phyloP scores from a whole-genome alignment of 2,113 vertebrate genomes.

The Melanotaenia duboulayi region DNA sequence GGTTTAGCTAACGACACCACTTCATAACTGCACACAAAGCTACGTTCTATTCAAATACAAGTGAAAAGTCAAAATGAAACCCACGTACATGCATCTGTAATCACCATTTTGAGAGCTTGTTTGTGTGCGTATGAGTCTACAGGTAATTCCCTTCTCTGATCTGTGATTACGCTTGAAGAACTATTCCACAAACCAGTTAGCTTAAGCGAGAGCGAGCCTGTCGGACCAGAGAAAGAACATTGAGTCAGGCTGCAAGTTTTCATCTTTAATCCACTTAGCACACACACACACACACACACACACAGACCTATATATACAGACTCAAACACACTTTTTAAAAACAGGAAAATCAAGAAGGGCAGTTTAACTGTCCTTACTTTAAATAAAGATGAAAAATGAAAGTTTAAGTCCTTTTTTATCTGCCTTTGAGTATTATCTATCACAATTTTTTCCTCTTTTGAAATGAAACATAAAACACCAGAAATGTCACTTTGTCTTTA shows the following conservation, averaged over 20 bases:
- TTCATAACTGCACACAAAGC: constrained; percentile 98
- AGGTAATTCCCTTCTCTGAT: constrained; percentile 90
- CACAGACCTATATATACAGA: neutral
- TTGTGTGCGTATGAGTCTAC: constrained; percentile 97
- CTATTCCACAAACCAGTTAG: constrained; percentile 99
- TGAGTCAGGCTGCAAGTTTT: constrained; percentile 90
- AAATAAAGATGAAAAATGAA: constrained; percentile 18
- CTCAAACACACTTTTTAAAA: constrained; percentile 29
- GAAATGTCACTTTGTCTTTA: neutral
- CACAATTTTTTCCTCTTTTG: constrained; percentile 17
- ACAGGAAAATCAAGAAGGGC: constrained; percentile 47
- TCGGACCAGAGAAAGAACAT: constrained; percentile 99
- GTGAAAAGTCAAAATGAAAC: constrained; percentile 81
- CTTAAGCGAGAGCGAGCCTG: constrained; percentile 99
- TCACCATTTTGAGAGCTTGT: constrained; percentile 98
- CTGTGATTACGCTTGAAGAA: constrained; percentile 93
- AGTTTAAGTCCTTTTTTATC: constrained; percentile 25
- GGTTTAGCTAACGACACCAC: constrained; percentile 99
- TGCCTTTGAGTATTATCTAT: constrained; percentile 28
- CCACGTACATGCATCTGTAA: constrained; percentile 99
- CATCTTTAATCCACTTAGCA: constrained; percentile 73
- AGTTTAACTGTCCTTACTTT: constrained; percentile 38
- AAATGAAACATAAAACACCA: neutral
- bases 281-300: constrained; percentile 19
- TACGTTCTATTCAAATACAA: constrained; percentile 90